Conservation (phyloP, 2,888 invertebrate species). For the Biston stratarius region DNA sequence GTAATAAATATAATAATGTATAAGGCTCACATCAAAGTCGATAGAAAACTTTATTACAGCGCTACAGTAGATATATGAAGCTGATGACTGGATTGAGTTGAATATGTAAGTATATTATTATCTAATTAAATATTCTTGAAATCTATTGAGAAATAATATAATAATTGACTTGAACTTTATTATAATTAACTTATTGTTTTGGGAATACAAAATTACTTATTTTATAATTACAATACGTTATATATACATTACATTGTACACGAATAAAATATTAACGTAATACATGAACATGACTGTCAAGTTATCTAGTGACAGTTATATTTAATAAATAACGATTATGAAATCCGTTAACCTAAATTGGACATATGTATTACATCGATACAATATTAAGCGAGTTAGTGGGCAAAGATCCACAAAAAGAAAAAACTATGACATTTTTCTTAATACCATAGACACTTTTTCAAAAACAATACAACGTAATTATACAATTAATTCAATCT, state of each 20-base stretch:
- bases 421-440: neutral
- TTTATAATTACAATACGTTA: neutral
- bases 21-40: neutral
- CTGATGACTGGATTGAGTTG: neutral
- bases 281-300: neutral
- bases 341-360: neutral
- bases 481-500: neutral
- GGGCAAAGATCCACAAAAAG: neutral
- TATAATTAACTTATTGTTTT: neutral
- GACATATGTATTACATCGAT: neutral
- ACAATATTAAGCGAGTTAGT: neutral
- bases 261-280: neutral
- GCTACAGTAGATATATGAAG: neutral
- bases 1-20: too few species aligned
- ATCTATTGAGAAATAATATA: neutral
- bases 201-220: neutral
- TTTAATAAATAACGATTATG: neutral
- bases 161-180: slow-evolving; percentile 3
- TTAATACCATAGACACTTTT: neutral
- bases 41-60: neutral
- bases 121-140: too few species aligned
- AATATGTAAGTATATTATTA: too few species aligned
- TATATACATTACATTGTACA: neutral
- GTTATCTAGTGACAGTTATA: too few species aligned
- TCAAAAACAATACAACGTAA: neutral